A percentile compares a stretch with the other conserved stretches of the same genome.
Evolutionary conservation across 2,113 vertebrate species (phyloP).

Genomic region (Cebus imitator): DNA sequence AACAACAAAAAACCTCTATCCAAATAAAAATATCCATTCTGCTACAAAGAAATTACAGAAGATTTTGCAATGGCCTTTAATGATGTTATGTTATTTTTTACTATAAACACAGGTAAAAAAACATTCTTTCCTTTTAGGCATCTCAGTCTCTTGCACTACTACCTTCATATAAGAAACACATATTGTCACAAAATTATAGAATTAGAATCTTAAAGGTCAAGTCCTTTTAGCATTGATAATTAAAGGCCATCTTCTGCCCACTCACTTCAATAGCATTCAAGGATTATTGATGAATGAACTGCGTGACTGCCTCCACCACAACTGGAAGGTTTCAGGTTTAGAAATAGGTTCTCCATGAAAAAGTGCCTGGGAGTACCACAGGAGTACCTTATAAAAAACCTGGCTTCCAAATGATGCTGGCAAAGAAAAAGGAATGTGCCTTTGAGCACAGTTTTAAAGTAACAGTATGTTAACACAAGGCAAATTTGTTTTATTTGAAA

Average conservation of each 20-base stretch:
- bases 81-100: neutral
- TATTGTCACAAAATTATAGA: neutral
- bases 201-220: neutral
- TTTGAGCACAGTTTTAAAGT: constrained; percentile 4
- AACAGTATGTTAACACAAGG: neutral
- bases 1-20: neutral
- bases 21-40: neutral
- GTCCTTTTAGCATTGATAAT: neutral
- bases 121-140: neutral
- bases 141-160: neutral
- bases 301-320: neutral
- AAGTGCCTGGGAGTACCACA: neutral
- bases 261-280: neutral
- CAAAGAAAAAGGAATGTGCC: neutral
- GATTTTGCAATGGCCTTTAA: neutral
- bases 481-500: neutral
- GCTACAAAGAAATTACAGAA: neutral
- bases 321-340: neutral
- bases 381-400: neutral
- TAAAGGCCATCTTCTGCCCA: neutral
- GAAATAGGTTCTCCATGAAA: neutral
- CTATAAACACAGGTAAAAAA: neutral
- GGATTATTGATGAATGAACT: neutral
- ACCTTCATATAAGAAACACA: neutral
- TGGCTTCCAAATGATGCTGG: neutral